Base-by-base conservation (phyloP, 2,888 invertebrate species). In the Drosophila testacea region DNA sequence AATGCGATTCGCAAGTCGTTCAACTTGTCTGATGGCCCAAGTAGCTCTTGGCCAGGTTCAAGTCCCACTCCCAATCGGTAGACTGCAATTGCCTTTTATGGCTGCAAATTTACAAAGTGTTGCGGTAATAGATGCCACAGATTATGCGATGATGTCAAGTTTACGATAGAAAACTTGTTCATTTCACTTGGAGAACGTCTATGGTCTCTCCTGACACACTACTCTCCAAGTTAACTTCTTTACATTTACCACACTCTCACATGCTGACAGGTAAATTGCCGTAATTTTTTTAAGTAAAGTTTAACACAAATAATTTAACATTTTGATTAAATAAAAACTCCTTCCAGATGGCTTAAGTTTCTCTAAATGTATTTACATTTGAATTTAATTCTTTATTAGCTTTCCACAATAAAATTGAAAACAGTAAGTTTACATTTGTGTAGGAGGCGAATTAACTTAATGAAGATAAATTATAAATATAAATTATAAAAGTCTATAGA, bases 21-120 rank as follows among this genome's bases (percentile, higher is more conserved):
- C 57, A 68, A 83, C 84, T 63, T 62, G 81, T 70, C 78, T 65
- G 77, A 36, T 27, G 38, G 61, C 38, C 51, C 62, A 51, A 38
- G 36, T 13, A 44, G 46, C 48, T 64, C 34, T 50, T 34, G 64
- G 6, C 27, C 54, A 60, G 50, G 16, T 48, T 39, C 51, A 38
- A 36, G 42, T 61, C 6, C 22, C 41, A 46, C 28, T 47, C 16
- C 46, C 46, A 56, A 13, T 41, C 55, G 47, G 9, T 11, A 34
- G 22, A 30, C 13, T 9, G 30, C 34, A 42, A 4, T 56, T 65
- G 34, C 62, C 64, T 30, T 48, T 10, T 60, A 61, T 34, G 62
- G 27, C 38, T 13, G n/a, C 13, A 10, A 73, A 56, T 62, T 44
- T 56, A n/a, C 16, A 22, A 55, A 36, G 27, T 30, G 46, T 57